These are phyloP conservation scores for Drosophila repletoides DNA, from an alignment of 1,140 invertebrate genomes.

Conservation along the genomic window DNA sequence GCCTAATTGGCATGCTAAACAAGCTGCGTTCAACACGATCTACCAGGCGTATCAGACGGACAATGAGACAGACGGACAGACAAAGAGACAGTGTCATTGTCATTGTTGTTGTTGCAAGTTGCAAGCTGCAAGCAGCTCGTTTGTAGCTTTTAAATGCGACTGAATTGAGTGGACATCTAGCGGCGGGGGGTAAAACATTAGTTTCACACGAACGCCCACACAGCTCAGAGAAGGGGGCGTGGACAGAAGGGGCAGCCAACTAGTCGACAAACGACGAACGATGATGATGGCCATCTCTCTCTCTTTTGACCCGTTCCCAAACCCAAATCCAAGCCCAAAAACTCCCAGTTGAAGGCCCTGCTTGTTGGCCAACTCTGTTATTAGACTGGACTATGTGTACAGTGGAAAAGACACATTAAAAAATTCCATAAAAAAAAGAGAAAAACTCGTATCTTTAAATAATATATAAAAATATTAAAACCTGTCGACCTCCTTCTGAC, in stretches of 20 bases:
- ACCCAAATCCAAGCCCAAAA: neutral
- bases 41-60: constrained; percentile 63
- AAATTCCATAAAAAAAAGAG: too few species aligned
- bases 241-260: neutral
- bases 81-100: constrained; percentile 37
- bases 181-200: constrained; percentile 52
- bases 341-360: neutral
- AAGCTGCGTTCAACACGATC: constrained; percentile 80
- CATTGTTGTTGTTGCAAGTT: constrained; percentile 49
- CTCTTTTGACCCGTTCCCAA: constrained; percentile 13
- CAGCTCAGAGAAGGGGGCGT: constrained; percentile 4
- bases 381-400: constrained; percentile 14
- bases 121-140: too few species aligned
- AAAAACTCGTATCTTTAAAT: too few species aligned
- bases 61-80: constrained; percentile 34
- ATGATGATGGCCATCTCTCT: constrained; percentile 60
- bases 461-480: too few species aligned
- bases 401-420: too few species aligned
- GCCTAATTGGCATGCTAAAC: constrained; percentile 81
- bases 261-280: constrained; percentile 26
- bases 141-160: constrained; percentile 49
- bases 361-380: constrained; percentile 3
- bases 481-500: too few species aligned
- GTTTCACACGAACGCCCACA: constrained; percentile 77
- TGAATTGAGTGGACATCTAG: constrained; percentile 55